Evolutionary conservation across 2,888 invertebrate genomes (phyloP).

Genomic region (Calephelis perditalis): DNA sequence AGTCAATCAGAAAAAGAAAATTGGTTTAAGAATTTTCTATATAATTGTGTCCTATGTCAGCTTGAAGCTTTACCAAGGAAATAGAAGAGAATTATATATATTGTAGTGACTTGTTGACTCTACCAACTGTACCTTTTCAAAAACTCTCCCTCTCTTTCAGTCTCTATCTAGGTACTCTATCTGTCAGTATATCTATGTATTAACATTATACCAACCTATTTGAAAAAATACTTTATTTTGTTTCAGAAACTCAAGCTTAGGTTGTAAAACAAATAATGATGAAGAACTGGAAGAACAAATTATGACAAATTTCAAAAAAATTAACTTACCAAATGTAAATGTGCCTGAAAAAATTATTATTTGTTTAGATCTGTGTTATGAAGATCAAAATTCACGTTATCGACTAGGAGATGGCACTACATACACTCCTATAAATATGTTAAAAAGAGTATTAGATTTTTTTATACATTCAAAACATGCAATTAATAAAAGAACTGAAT

Average conservation of each 20-base stretch:
- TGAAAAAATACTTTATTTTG: conserved; percentile 1
- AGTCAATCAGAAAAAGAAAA: too few species aligned
- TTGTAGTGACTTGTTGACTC: too few species aligned
- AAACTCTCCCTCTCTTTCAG: too few species aligned
- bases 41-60: too few species aligned
- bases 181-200: too few species aligned
- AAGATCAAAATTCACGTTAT: conserved; percentile 73
- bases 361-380: conserved; percentile 80
- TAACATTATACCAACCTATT: too few species aligned
- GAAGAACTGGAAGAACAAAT: conserved; percentile 52
- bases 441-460: conserved; percentile 80
- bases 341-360: conserved; percentile 81
- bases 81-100: too few species aligned
- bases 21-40: too few species aligned
- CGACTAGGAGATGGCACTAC: conserved; percentile 73
- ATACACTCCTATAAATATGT: conserved; percentile 78
- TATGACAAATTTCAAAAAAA: conserved; percentile 62
- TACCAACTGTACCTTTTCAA: too few species aligned
- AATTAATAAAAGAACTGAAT: conserved; percentile 80
- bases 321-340: conserved; percentile 70
- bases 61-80: too few species aligned
- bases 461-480: conserved; percentile 80
- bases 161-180: too few species aligned
- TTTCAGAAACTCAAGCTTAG: conserved; percentile 28
- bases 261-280: conserved; percentile 30